Conservation (phyloP, 1,140 invertebrate genomes). For the Drosophila athabasca region DNA sequence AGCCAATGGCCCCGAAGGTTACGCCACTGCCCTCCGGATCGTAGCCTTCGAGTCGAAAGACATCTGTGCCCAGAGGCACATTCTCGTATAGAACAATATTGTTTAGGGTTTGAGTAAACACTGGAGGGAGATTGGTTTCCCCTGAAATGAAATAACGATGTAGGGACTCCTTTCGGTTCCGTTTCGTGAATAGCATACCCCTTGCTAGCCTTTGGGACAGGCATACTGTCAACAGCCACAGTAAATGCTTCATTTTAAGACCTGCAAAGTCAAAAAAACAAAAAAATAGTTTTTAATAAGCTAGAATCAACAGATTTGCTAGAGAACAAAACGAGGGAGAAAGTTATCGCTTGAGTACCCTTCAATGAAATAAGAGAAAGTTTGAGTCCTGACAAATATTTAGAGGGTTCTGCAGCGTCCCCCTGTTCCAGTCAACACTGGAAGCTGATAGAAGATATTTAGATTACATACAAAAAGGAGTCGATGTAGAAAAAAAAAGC, state of each 20-base stretch:
- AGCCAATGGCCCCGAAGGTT: conserved; percentile 90
- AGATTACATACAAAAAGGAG: too few relatives aligned
- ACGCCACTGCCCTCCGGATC: conserved; percentile 90
- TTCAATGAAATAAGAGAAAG: too few relatives aligned
- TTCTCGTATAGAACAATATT: conserved; percentile 90
- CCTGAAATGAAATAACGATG: neutral
- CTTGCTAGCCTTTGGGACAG: conserved; percentile 30
- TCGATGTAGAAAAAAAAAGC: too few relatives aligned
- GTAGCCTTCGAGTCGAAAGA: conserved; percentile 90
- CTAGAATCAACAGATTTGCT: conserved; percentile 35
- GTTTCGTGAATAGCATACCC: neutral
- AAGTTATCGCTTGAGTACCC: conserved; percentile 10
- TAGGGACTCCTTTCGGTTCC: neutral
- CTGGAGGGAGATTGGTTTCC: conserved; percentile 87
- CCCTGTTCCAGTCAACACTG: too few relatives aligned
- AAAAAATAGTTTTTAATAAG: conserved; percentile 30
- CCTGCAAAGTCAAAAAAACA: conserved; percentile 29
- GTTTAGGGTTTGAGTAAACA: conserved; percentile 89
- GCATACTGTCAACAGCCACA: conserved; percentile 41
- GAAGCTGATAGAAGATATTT: too few relatives aligned
- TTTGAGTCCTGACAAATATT: neutral
- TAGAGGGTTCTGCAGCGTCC: neutral
- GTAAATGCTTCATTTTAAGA: conserved; percentile 46
- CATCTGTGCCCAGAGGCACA: conserved; percentile 89
- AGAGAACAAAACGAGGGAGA: conserved; percentile 22